Evolutionary conservation across 2,888 invertebrate species (phyloP).

Genomic region (Cheilosia scutellata): DNA sequence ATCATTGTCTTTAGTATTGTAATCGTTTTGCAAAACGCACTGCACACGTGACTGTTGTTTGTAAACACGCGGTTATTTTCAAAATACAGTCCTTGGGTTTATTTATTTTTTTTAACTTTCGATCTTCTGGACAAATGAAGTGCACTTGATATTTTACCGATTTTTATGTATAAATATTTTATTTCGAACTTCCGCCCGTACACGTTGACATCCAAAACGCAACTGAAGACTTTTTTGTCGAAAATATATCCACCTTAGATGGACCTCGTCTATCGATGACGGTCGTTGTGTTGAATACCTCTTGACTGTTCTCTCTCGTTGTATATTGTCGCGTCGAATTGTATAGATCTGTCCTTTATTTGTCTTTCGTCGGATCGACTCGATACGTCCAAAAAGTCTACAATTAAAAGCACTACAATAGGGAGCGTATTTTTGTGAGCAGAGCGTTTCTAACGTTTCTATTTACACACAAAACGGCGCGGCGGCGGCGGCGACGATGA

Average conservation of each 20-base stretch:
- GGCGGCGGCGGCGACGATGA: background rate
- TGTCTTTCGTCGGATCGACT: conserved; percentile 58
- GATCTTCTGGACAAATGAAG: background rate
- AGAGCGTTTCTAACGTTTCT: conserved; percentile 62
- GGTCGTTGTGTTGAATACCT: conserved; percentile 44
- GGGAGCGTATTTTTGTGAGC: conserved; percentile 59
- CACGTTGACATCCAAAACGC: conserved; percentile 84
- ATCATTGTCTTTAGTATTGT: background rate
- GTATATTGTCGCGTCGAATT: conserved; percentile 15
- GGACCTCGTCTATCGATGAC: conserved; percentile 78
- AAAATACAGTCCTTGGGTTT: conserved; percentile 23
- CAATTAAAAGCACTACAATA: conserved; percentile 59
- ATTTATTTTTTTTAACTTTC: conserved; percentile 15
- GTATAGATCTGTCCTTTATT: conserved; percentile 57
- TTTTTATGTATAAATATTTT: conserved; percentile 12
- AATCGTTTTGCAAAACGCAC: conserved; percentile 26
- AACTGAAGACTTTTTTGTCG: conserved; percentile 81
- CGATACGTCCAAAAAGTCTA: conserved; percentile 37
- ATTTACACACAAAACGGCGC: conserved; percentile 52
- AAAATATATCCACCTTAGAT: conserved; percentile 83
- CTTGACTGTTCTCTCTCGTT: conserved; percentile 46
- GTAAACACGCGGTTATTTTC: conserved; percentile 55
- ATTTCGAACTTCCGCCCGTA: conserved; percentile 77
- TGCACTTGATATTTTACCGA: conserved; percentile 6
- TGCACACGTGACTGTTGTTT: conserved; percentile 65